Conservation (phyloP, 53 echinoderm and acorn worm species). For the Arbacia lixula region DNA sequence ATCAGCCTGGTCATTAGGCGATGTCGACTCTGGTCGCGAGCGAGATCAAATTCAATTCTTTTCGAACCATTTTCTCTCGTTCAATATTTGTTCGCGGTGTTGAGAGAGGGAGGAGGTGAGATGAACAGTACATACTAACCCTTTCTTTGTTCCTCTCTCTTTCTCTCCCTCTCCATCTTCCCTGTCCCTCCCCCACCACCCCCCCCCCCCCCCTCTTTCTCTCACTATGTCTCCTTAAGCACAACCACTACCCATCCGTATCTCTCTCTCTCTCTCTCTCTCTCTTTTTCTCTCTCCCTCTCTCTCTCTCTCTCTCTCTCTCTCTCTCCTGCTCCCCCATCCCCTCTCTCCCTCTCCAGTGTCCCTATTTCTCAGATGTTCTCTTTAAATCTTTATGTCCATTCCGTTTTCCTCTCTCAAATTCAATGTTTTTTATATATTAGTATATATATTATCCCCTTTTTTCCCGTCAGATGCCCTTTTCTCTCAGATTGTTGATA, state of each 20-base stretch:
- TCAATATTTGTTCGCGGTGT: conserved; percentile 52
- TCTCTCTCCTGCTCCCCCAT: neutral
- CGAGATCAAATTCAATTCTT: conserved; percentile 52
- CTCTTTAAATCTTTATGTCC: neutral
- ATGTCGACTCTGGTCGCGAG: conserved; percentile 15
- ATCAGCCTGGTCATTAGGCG: conserved; percentile 29
- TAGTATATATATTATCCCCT: neutral
- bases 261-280: neutral
- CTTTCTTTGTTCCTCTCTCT: neutral
- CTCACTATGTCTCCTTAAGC: neutral
- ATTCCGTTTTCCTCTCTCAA: neutral
- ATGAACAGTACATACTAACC: neutral
- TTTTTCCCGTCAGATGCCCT: too few relatives aligned
- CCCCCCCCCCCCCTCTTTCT: neutral
- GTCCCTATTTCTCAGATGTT: neutral
- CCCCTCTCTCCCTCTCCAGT: neutral
- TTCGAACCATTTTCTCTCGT: conserved; percentile 46
- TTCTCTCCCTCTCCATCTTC: neutral
- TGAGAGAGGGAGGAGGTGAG: neutral
- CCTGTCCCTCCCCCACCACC: neutral
- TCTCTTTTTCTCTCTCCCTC: neutral
- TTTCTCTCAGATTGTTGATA: too few relatives aligned
- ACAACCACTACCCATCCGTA: too few relatives aligned
- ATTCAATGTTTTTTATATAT: neutral
- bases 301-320: neutral